A percentile compares a stretch with the other conserved stretches of the same genome.
Conservation (phyloP, 2,113 vertebrate species). For the Python bivittatus region DNA sequence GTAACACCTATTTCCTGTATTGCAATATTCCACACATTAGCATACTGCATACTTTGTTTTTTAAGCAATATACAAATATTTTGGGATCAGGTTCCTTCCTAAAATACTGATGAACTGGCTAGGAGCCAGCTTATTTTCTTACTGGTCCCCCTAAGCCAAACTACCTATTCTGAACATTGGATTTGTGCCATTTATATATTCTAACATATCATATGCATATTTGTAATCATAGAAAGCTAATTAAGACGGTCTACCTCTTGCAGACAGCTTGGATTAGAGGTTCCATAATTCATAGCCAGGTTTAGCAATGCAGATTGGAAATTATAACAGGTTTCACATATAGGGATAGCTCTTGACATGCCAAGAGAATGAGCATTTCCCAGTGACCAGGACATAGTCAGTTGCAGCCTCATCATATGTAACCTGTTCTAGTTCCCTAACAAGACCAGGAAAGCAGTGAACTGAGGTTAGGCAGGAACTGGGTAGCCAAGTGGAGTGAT, state of each 20-base stretch:
- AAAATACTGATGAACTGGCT: neutral
- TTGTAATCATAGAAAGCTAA: neutral
- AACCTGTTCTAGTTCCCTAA: neutral
- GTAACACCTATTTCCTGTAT: neutral
- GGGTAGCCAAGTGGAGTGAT: neutral
- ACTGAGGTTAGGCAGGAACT: neutral
- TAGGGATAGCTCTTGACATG: neutral
- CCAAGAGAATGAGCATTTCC: neutral
- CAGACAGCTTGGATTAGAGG: neutral
- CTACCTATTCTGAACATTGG: neutral
- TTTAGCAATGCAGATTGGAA: neutral
- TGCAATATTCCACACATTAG: neutral
- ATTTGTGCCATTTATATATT: neutral
- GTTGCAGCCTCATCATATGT: neutral
- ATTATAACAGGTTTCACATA: neutral
- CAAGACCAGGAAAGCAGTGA: neutral
- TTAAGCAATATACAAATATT: neutral
- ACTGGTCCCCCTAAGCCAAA: neutral
- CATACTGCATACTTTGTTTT: neutral
- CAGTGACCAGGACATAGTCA: neutral
- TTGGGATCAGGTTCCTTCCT: neutral
- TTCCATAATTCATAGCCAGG: neutral
- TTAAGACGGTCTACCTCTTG: neutral
- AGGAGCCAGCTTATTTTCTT: neutral
- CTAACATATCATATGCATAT: neutral